These are phyloP conservation scores for Ranitomeya variabilis DNA, from an alignment of 2,113 vertebrate species.

Conservation along the genomic window DNA sequence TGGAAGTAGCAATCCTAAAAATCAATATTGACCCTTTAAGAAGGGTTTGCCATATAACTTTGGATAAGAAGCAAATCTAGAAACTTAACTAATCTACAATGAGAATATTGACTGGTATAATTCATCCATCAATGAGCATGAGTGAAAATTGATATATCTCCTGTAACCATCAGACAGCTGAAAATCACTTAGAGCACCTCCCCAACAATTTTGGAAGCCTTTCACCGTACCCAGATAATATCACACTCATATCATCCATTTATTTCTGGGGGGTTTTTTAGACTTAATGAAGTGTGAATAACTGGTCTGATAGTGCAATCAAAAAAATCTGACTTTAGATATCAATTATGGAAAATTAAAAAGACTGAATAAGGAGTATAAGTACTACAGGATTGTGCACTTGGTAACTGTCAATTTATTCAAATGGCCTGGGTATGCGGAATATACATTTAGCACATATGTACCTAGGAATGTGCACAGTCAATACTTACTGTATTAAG, in stretches of 20 bases:
- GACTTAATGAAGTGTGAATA: not conserved
- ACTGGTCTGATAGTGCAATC: not conserved
- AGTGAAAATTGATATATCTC: not conserved
- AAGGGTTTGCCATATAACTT: no score
- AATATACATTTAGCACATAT: no score
- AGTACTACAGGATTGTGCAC: not conserved
- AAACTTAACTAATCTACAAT: not conserved
- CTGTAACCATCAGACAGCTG: not conserved
- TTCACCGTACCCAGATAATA: not conserved
- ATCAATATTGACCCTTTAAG: no score
- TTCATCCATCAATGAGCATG: not conserved
- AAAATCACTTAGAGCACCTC: not conserved
- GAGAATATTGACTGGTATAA: not conserved
- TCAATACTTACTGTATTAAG: slow-evolving; percentile 90
- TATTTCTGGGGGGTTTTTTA: not conserved
- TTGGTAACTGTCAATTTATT: no score
- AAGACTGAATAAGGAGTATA: not conserved
- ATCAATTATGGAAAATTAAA: not conserved
- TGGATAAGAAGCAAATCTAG: no score
- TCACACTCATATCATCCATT: not conserved
- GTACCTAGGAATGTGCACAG: no score
- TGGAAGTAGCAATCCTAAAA: no score
- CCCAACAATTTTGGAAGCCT: not conserved
- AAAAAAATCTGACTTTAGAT: not conserved
- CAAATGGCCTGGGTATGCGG: no score